Evolutionary conservation across 2,113 vertebrate species (phyloP).

Genomic region (Echinops telfairi): DNA sequence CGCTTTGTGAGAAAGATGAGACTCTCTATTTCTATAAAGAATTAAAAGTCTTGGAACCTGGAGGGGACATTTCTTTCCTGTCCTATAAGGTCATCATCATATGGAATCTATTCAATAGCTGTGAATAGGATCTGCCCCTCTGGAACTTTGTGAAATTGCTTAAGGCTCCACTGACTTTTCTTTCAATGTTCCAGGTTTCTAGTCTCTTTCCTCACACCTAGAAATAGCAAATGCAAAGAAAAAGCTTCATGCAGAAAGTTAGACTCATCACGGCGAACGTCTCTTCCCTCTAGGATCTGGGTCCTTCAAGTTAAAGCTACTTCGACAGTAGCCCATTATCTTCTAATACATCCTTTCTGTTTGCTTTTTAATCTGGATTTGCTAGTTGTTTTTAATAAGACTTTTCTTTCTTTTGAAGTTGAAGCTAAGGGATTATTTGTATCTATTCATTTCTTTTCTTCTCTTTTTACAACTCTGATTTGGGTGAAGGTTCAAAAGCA

Average conservation of each 20-base stretch:
- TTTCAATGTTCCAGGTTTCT: not conserved
- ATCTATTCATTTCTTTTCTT: too few species aligned
- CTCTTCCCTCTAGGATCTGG: not conserved
- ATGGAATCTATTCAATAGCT: too few species aligned
- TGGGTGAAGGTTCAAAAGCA: too few species aligned
- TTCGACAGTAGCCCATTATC: not conserved
- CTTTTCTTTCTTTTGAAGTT: not conserved
- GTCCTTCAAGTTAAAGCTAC: not conserved
- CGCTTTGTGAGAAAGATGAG: too few species aligned
- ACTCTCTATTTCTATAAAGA: too few species aligned
- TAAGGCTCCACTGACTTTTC: not conserved
- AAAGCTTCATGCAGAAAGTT: not conserved
- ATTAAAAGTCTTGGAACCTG: too few species aligned
- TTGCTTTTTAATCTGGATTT: not conserved
- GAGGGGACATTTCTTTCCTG: too few species aligned
- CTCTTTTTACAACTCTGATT: too few species aligned
- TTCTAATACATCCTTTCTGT: not conserved
- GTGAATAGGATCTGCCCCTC: too few species aligned
- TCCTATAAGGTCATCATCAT: too few species aligned
- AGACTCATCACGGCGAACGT: not conserved
- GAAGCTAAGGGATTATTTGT: too few species aligned
- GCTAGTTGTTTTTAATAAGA: not conserved
- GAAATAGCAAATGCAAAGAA: not conserved
- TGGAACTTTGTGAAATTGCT: not conserved
- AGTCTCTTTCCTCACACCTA: not conserved